Evolutionary conservation across 2,888 invertebrate species (phyloP), one percentile per base, ranked within the genome.

Genomic region (Biston betularia): DNA sequence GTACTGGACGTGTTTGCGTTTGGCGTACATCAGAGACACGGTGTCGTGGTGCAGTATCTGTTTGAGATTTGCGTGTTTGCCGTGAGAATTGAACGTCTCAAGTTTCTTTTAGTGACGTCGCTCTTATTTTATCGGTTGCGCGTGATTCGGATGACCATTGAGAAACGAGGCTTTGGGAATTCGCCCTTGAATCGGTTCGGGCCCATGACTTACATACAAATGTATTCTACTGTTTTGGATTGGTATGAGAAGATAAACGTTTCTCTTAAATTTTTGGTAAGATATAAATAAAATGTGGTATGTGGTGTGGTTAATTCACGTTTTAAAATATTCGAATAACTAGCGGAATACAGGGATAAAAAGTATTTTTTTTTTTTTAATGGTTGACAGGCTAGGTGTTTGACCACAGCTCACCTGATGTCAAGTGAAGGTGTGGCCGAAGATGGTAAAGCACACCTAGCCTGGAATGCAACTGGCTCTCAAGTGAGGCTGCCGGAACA

Each of bases 211-310:
- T 52, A 35, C 6, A 35, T 52, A 1, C 35, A 52, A 5, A 52
- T 52, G 52, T 52, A 52, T 14, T 52, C 52, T 3, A 9, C 14
- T 7, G 52, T 52, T 38, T 52, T 52, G 35, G 52, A 52, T 35
- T 52, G 52, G 52, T 38, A 14, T 38, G 52, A 52, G 14, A 35
- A n/a, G 14, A n/a, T n/a, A 5, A 38, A 52, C 12, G 9, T 34
- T 14, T 3, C 35, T 4, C 8, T 38, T 35, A 35, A 52, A 38
- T 14, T 38, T 35, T n/a, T 9, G n/a, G 52, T 52, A 52, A 52
- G 35, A 34, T 8, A 9, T 38, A n/a, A n/a, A n/a, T n/a, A n/a
- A n/a, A n/a, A n/a, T n/a, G n/a, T n/a, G n/a, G n/a, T n/a, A n/a
- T n/a, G n/a, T n/a, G n/a, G n/a, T n/a, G n/a, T n/a, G n/a, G n/a